Conservation (phyloP, 2,888 invertebrate genomes). For the Neoascia interrupta region DNA sequence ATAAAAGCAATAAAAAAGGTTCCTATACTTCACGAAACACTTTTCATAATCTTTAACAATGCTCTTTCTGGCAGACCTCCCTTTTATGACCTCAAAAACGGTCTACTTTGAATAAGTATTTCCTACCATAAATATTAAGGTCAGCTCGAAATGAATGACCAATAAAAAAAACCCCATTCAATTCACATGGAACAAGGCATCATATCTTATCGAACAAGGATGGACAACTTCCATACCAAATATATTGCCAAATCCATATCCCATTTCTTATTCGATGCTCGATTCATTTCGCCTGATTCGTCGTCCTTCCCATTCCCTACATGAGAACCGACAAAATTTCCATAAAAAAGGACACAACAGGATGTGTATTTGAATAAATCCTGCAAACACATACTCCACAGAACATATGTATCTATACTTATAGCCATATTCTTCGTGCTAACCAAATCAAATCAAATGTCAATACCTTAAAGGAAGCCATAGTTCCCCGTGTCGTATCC, state of each 20-base stretch:
- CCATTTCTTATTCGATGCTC: constrained; percentile 6
- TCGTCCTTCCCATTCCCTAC: too few species aligned
- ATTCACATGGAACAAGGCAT: too few species aligned
- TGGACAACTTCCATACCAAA: too few species aligned
- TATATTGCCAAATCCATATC: background rate
- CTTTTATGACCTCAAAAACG: background rate
- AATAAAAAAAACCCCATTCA: too few species aligned
- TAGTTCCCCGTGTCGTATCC: constrained; percentile 10
- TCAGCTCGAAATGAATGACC: background rate
- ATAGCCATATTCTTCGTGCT: constrained; percentile 32
- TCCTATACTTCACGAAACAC: too few species aligned
- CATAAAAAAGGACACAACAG: constrained; percentile 20
- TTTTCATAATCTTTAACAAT: too few species aligned
- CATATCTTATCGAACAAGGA: too few species aligned
- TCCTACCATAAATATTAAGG: background rate
- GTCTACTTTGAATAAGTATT: background rate
- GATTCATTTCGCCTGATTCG: background rate
- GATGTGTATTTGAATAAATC: constrained; percentile 51
- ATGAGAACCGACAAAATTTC: constrained; percentile 24
- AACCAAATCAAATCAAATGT: constrained; percentile 62
- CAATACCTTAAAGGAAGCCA: constrained; percentile 36
- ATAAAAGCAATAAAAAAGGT: too few species aligned
- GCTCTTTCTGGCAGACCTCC: too few species aligned
- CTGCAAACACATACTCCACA: constrained; percentile 36
- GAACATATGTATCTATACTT: constrained; percentile 25